A percentile compares a stretch with the other conserved stretches of the same genome.
Evolutionary conservation across 2,888 invertebrate genomes (phyloP).

Genomic region (Isotomurus palustris): DNA sequence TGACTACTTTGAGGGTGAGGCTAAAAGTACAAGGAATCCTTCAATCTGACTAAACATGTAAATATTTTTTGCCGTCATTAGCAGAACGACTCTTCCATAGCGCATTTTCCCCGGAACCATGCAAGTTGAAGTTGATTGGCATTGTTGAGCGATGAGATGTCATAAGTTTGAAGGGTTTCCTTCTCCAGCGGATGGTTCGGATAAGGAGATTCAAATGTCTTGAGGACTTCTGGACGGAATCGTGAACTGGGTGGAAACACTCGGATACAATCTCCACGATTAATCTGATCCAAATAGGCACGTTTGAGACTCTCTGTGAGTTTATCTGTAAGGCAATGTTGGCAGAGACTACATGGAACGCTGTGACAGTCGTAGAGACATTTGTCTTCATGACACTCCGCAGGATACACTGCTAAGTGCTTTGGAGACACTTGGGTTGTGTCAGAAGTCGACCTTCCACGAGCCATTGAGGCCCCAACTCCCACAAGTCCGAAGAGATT

Average conservation of each 20-base stretch:
- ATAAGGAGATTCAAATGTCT: not conserved
- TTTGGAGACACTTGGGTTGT: constrained; percentile 69
- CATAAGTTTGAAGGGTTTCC: constrained; percentile 32
- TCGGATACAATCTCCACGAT: constrained; percentile 72
- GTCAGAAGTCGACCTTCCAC: constrained; percentile 50
- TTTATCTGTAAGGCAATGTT: constrained; percentile 64
- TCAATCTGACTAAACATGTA: no score
- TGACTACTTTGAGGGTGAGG: no score
- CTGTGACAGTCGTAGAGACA: constrained; percentile 61
- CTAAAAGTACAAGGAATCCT: no score
- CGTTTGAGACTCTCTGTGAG: constrained; percentile 59
- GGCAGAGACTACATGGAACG: constrained; percentile 66
- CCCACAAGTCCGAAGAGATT: constrained; percentile 77
- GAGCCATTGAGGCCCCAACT: constrained; percentile 51
- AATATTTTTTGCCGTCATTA: no score
- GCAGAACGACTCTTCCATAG: constrained; percentile 75
- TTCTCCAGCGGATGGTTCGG: not conserved
- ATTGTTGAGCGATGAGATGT: constrained; percentile 53
- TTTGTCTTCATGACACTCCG: constrained; percentile 58
- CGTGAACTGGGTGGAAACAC: constrained; percentile 64
- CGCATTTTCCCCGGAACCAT: constrained; percentile 89
- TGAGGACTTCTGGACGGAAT: constrained; percentile 15
- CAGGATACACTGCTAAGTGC: constrained; percentile 71
- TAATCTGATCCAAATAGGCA: constrained; percentile 75
- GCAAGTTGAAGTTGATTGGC: constrained; percentile 69